These are phyloP conservation scores for Chloroceryle aenea DNA, from an alignment of 2,113 vertebrate species.

Conservation along the genomic window DNA sequence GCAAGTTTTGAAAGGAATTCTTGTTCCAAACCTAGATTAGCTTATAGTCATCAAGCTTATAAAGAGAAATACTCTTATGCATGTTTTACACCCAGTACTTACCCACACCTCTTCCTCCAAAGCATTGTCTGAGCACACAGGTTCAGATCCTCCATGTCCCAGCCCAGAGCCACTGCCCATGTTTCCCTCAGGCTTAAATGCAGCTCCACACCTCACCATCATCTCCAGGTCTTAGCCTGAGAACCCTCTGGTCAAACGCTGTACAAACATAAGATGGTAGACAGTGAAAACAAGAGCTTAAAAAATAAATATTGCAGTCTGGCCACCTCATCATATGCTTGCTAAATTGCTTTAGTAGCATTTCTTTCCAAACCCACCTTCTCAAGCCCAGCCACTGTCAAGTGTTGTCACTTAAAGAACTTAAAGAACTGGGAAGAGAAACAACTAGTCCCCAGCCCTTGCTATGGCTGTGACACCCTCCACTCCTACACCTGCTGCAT, in stretches of 20 bases:
- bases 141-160: neutral
- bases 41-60: neutral
- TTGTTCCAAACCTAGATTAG: neutral
- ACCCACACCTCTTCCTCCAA: neutral
- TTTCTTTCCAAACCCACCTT: neutral
- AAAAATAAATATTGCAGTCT: neutral
- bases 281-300: neutral
- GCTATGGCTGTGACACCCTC: no score
- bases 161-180: neutral
- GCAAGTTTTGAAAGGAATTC: neutral
- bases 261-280: neutral
- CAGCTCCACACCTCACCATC: rapidly evolving
- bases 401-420: no score
- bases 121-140: neutral
- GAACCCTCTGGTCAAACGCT: neutral
- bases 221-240: neutral
- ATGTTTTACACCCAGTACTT: neutral
- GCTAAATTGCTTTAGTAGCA: neutral
- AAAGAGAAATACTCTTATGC: rapidly evolving
- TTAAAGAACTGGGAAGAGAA: no score
- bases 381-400: neutral
- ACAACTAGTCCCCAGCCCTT: no score
- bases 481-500: no score
- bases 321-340: neutral
- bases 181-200: neutral